Conservation (phyloP, 2,113 vertebrate genomes). For the Sus scrofa region DNA sequence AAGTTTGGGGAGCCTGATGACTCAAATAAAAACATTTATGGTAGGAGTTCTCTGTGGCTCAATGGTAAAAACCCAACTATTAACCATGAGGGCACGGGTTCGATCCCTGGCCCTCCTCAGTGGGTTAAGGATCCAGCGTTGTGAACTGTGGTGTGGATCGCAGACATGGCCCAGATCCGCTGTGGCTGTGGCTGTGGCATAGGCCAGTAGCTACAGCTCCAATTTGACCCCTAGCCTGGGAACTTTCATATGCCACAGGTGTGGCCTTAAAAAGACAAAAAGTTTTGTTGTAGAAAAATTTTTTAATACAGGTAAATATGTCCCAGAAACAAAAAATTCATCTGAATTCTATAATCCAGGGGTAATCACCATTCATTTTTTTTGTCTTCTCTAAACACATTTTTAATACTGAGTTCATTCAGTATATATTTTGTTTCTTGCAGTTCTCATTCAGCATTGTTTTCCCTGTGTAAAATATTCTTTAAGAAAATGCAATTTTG, state of each 20-base stretch:
- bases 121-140: no score
- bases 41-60: no score
- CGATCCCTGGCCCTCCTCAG: no score
- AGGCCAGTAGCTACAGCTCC: no score
- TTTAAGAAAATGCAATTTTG: slow-evolving; percentile 28
- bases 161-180: no score
- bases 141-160: no score
- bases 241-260: no score
- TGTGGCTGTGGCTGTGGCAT: no score
- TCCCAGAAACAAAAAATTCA: neutral
- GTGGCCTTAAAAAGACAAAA: no score
- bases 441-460: neutral
- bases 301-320: slow-evolving; percentile 21
- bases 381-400: neutral
- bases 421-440: slow-evolving; percentile 27
- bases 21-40: slow-evolving; percentile 27
- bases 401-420: neutral
- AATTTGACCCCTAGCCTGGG: no score
- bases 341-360: neutral
- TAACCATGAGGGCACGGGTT: no score
- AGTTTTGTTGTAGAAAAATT: neutral
- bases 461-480: slow-evolving; percentile 48
- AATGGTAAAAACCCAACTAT: no score
- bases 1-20: neutral
- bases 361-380: neutral